Percentiles rank a stretch among this genome's conserved stretches.
These are phyloP conservation scores for Andrena bicolor DNA, from an alignment of 2,888 invertebrate species.

Conservation along the genomic window DNA sequence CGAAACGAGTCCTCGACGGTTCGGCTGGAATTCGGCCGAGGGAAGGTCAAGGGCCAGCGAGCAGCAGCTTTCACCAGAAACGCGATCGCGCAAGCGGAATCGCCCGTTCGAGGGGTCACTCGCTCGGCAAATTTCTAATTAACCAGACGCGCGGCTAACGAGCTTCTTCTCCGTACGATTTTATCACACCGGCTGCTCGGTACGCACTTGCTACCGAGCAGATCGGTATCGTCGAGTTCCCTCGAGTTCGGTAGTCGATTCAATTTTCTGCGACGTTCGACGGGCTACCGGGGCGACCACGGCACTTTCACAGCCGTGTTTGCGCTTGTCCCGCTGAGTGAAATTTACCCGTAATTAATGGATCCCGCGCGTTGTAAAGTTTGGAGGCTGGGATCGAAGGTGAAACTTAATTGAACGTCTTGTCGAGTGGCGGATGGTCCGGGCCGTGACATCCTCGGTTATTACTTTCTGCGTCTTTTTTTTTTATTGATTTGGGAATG, in stretches of 20 bases:
- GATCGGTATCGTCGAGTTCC: neutral
- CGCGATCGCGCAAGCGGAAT: slow-evolving; percentile 47
- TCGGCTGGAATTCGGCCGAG: slow-evolving; percentile 78
- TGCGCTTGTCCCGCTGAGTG: neutral
- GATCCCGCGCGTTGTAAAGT: neutral
- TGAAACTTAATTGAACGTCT: slow-evolving; percentile 14
- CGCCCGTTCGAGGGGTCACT: neutral
- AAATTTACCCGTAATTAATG: slow-evolving; percentile 8
- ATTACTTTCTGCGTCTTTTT: neutral
- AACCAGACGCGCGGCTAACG: neutral
- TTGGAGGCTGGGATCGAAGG: neutral
- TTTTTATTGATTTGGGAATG: neutral
- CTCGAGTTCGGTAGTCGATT: neutral
- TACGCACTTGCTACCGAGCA: neutral
- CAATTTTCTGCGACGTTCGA: neutral
- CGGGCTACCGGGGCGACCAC: too few species aligned
- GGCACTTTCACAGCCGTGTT: slow-evolving; percentile 14
- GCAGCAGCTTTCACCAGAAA: slow-evolving; percentile 74
- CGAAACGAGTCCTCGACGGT: slow-evolving; percentile 71
- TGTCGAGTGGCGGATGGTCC: neutral
- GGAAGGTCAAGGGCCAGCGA: slow-evolving; percentile 83
- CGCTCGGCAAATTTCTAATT: slow-evolving; percentile 29
- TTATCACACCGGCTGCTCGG: too few species aligned
- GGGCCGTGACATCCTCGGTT: neutral
- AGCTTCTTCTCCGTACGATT: too few species aligned